Percentiles rank a stretch among this genome's conserved stretches.
Evolutionary conservation across 2,888 invertebrate genomes (phyloP).

Genomic region (Oligia fasciuncula): DNA sequence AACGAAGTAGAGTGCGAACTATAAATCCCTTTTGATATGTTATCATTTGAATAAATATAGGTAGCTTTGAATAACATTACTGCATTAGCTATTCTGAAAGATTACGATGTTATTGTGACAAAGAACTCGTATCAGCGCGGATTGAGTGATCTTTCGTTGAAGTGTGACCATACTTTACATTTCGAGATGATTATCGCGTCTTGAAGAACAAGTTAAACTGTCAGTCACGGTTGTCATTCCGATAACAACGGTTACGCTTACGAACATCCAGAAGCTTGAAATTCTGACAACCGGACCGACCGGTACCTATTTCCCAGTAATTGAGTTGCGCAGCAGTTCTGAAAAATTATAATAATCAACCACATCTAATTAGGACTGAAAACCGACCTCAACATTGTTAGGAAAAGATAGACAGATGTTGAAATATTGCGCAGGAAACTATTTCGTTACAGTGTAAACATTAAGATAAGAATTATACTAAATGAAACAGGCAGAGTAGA

Average conservation of each 20-base stretch:
- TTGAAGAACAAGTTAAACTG: conserved; percentile 4
- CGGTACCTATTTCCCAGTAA: neutral
- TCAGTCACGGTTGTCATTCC: conserved; percentile 29
- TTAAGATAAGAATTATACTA: conserved; percentile 28
- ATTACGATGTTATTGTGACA: neutral
- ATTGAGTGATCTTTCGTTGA: neutral
- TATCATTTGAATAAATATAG: conserved; percentile 13
- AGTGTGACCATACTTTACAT: neutral
- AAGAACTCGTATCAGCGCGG: neutral
- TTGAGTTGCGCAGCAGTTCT: conserved; percentile 1
- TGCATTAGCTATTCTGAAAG: conserved; percentile 15
- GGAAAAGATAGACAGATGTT: conserved; percentile 23
- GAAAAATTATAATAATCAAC: conserved; percentile 24
- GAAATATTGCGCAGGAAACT: conserved; percentile 39
- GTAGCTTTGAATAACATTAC: conserved; percentile 13
- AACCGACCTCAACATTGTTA: neutral
- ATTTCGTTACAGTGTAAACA: conserved; percentile 26
- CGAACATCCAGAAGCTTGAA: neutral
- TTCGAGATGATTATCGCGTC: conserved; percentile 12
- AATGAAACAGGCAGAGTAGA: conserved; percentile 26
- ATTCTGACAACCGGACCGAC: conserved; percentile 15
- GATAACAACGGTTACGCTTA: conserved; percentile 12
- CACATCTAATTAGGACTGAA: conserved; percentile 20
- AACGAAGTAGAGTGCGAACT: conserved; percentile 40
- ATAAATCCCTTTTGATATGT: conserved; percentile 37